Conservation (phyloP, 2,888 invertebrate species). For the Hyalella azteca region DNA sequence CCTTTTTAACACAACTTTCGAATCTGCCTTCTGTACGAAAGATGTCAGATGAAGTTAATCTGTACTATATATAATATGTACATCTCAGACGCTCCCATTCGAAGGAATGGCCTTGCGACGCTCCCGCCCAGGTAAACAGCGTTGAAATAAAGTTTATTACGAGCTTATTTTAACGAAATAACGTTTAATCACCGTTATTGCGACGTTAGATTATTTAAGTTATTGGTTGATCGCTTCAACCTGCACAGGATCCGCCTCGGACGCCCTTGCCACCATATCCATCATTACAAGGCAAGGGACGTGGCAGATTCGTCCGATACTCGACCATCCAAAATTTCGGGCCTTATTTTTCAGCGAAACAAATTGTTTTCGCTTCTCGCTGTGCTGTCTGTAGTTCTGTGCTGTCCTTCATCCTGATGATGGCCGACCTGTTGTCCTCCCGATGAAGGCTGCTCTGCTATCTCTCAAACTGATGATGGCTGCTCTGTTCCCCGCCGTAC, state of each 20-base stretch:
- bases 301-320: slow-evolving; percentile 9
- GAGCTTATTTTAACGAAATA: too few species aligned
- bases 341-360: background rate
- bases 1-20: too few species aligned
- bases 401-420: background rate
- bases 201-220: too few species aligned
- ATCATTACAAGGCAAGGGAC: background rate
- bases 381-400: background rate
- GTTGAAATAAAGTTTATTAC: too few species aligned
- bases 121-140: too few species aligned
- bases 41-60: too few species aligned
- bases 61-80: too few species aligned
- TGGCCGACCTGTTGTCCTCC: background rate
- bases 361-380: slow-evolving; percentile 29
- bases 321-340: background rate
- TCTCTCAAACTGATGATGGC: background rate
- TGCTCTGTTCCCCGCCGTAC: background rate
- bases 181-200: too few species aligned
- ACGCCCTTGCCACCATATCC: background rate
- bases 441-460: background rate
- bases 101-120: too few species aligned
- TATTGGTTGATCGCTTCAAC: background rate
- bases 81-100: too few species aligned
- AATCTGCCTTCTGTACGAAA: too few species aligned
- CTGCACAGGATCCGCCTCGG: background rate